Evolutionary conservation across 2,888 invertebrate species (phyloP).

Genomic region (Epicampocera succincta): DNA sequence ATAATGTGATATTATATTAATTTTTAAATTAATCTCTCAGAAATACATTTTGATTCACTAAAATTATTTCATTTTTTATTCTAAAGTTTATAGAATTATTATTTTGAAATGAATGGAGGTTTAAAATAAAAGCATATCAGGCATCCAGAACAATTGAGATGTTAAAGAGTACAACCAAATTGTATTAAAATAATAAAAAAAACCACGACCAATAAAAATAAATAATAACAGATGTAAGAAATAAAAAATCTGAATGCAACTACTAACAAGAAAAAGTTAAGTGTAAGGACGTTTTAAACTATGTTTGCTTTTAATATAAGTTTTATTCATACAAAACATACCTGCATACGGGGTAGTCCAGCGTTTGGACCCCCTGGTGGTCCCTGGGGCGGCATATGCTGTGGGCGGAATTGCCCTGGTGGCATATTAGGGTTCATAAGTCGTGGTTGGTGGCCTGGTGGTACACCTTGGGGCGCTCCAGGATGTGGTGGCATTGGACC

Average conservation of each 20-base stretch:
- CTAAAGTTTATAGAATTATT: conserved; percentile 35
- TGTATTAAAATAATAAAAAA: conserved; percentile 44
- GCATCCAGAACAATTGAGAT: conserved; percentile 81
- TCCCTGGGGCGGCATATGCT: conserved; percentile 83
- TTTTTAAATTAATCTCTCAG: conserved; percentile 44
- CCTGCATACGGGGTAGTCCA: conserved; percentile 85
- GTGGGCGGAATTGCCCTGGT: conserved; percentile 84
- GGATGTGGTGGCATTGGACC: conserved; percentile 82
- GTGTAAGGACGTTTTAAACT: conserved; percentile 15
- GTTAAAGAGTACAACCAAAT: conserved; percentile 50
- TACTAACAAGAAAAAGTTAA: conserved; percentile 35
- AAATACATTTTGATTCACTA: conserved; percentile 36
- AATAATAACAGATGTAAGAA: conserved; percentile 32
- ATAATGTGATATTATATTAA: conserved; percentile 47
- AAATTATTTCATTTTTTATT: conserved; percentile 46
- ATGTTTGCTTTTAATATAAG: no score
- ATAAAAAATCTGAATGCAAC: conserved; percentile 45
- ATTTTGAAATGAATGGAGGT: conserved; percentile 47
- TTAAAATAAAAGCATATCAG: conserved; percentile 59
- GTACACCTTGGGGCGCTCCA: conserved; percentile 80
- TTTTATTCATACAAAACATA: conserved; percentile 71
- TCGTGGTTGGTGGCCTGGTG: conserved; percentile 83
- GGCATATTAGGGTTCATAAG: conserved; percentile 85
- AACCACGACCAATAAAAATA: conserved; percentile 55
- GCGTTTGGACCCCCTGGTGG: conserved; percentile 84